These are phyloP conservation scores for Drosophila colorata DNA, from an alignment of 2,888 invertebrate species.

Conservation along the genomic window DNA sequence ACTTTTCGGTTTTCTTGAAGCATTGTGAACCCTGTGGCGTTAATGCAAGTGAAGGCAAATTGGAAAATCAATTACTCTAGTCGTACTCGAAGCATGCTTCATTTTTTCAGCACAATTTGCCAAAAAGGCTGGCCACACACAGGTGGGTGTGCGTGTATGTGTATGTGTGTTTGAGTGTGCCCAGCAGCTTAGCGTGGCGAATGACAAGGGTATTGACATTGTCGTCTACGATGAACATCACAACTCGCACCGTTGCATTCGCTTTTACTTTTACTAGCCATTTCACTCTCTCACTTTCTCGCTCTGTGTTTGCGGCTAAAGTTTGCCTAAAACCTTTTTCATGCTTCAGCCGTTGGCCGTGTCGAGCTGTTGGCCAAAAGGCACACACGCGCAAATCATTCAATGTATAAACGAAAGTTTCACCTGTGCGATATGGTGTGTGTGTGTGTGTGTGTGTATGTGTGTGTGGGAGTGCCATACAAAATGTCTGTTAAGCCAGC, in stretches of 20 bases:
- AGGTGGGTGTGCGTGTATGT: neutral
- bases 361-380: slow-evolving; percentile 39
- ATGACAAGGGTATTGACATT: slow-evolving; percentile 79
- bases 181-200: slow-evolving; percentile 29
- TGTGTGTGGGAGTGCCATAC: slow-evolving; percentile 2
- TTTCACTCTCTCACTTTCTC: slow-evolving; percentile 1
- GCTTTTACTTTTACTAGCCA: slow-evolving; percentile 22
- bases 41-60: slow-evolving; percentile 58
- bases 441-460: slow-evolving; percentile 4
- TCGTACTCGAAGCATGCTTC: slow-evolving; percentile 26
- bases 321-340: slow-evolving; percentile 75
- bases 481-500: slow-evolving; percentile 44
- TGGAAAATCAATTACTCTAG: slow-evolving; percentile 73
- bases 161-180: slow-evolving; percentile 12
- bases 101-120: slow-evolving; percentile 55
- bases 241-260: slow-evolving; percentile 57
- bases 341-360: slow-evolving; percentile 59
- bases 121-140: slow-evolving; percentile 9
- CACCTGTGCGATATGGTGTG: slow-evolving; percentile 51
- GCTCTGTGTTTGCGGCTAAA: slow-evolving; percentile 24
- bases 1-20: slow-evolving; percentile 38
- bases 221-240: slow-evolving; percentile 55
- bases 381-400: slow-evolving; percentile 54
- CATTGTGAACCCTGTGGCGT: slow-evolving; percentile 26
- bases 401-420: slow-evolving; percentile 42